Evolutionary conservation across 2,797 vertebrate species (phyloP).

Genomic region (Danio albolineatus): DNA sequence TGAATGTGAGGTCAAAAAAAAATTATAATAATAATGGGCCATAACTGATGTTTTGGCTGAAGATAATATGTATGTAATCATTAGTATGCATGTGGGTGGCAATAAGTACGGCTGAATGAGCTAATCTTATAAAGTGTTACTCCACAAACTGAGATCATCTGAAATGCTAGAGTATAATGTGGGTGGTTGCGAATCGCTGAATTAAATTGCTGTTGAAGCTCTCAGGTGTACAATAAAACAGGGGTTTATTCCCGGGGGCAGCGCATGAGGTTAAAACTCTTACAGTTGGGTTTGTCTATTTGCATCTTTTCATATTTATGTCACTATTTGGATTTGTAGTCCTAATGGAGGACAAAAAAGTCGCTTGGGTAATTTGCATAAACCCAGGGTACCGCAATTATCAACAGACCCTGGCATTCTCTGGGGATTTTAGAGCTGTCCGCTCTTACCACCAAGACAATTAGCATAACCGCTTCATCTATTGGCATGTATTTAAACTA

Average conservation of each 20-base stretch:
- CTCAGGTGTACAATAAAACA: conserved; percentile 23
- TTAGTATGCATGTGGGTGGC: conserved; percentile 36
- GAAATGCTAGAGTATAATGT: conserved; percentile 25
- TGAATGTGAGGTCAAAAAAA: conserved; percentile 32
- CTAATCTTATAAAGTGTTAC: conserved; percentile 36
- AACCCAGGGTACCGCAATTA: conserved; percentile 46
- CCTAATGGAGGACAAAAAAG: conserved; percentile 46
- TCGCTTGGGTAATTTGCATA: conserved; percentile 47
- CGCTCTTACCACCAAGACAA: conserved; percentile 12
- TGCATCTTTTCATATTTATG: conserved; percentile 54
- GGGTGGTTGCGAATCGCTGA: conserved; percentile 28
- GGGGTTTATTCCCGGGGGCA: conserved; percentile 4
- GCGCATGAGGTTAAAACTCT: conserved; percentile 33
- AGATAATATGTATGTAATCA: conserved; percentile 41
- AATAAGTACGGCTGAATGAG: conserved; percentile 29
- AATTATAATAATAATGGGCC: not conserved
- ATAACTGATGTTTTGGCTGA: conserved; percentile 23
- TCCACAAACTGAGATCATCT: conserved; percentile 14
- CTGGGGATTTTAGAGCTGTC: conserved; percentile 17
- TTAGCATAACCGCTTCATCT: conserved; percentile 50
- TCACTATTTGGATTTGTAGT: conserved; percentile 38
- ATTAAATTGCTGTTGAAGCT: conserved; percentile 23
- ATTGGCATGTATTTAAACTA: conserved; percentile 38
- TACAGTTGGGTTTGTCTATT: conserved; percentile 31
- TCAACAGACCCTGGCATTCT: conserved; percentile 47